phyloP scores from a whole-genome alignment of 2,888 invertebrate genomes.

The Dermolepida albohirtum region DNA sequence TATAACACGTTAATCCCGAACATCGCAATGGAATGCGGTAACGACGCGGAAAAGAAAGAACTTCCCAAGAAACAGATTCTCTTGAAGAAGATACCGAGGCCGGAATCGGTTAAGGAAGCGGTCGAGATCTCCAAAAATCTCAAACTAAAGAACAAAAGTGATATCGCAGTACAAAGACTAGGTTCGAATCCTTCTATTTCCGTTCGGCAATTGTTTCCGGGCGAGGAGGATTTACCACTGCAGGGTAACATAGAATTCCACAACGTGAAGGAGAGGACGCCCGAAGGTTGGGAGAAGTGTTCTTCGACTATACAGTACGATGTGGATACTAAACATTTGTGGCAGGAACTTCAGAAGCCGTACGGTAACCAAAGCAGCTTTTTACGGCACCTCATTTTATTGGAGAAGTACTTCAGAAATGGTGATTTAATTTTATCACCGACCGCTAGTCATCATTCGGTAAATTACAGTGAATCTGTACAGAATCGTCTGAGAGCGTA shows the following conservation, averaged over 20 bases:
- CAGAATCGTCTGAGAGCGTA: conserved; percentile 82
- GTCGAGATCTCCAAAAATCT: conserved; percentile 58
- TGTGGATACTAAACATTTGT: conserved; percentile 81
- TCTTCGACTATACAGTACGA: conserved; percentile 84
- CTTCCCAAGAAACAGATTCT: conserved; percentile 43
- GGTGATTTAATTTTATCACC: conserved; percentile 82
- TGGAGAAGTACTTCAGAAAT: conserved; percentile 85
- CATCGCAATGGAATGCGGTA: conserved; percentile 60
- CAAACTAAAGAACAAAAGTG: conserved; percentile 64
- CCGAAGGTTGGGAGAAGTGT: conserved; percentile 88
- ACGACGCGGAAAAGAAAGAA: conserved; percentile 58
- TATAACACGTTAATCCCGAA: conserved; percentile 63
- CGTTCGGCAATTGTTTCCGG: conserved; percentile 83
- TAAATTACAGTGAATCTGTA: conserved; percentile 83
- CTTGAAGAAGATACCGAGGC: conserved; percentile 51
- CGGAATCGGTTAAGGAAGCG: conserved; percentile 55
- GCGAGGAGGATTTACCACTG: conserved; percentile 84
- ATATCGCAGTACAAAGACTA: conserved; percentile 75
- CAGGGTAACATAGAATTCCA: conserved; percentile 81
- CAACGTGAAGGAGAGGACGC: conserved; percentile 78
- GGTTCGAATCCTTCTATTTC: conserved; percentile 86
- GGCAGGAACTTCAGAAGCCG: conserved; percentile 86
- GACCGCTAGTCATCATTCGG: conserved; percentile 79
- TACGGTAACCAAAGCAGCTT: conserved; percentile 91
- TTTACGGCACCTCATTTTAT: conserved; percentile 80